These are phyloP conservation scores for Drosophila arizonae DNA, from an alignment of 1,140 invertebrate genomes.

Conservation along the genomic window DNA sequence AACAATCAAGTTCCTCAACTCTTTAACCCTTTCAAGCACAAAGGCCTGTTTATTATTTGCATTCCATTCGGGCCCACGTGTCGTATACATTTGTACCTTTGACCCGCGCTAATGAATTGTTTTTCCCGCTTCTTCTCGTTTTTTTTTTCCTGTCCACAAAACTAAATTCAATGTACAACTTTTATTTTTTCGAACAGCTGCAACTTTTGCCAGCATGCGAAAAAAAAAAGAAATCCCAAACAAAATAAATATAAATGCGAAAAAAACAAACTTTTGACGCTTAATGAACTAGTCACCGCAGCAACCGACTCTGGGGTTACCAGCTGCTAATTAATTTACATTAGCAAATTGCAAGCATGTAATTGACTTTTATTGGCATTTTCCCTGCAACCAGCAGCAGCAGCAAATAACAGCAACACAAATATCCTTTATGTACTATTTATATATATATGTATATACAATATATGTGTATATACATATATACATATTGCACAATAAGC, in stretches of 20 bases:
- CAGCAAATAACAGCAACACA: slow-evolving; percentile 17
- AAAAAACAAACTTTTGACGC: slow-evolving; percentile 42
- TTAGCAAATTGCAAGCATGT: slow-evolving; percentile 65
- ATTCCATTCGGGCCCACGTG: slow-evolving; percentile 44
- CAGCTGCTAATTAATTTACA: slow-evolving; percentile 67
- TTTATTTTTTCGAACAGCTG: slow-evolving; percentile 26
- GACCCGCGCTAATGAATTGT: slow-evolving; percentile 56
- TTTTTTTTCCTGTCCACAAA: slow-evolving; percentile 21
- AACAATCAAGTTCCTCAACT: slow-evolving; percentile 31
- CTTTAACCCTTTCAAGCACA: slow-evolving; percentile 61
- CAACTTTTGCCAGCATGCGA: slow-evolving; percentile 41
- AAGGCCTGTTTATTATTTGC: slow-evolving; percentile 53
- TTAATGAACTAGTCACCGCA: slow-evolving; percentile 62
- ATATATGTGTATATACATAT: slow-evolving; percentile 1
- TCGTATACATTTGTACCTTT: slow-evolving; percentile 38
- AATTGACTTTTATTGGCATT: slow-evolving; percentile 58
- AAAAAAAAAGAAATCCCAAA: slow-evolving; percentile 1
- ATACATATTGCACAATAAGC: neutral
- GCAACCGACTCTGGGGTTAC: slow-evolving; percentile 45
- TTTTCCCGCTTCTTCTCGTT: slow-evolving; percentile 13
- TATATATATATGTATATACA: neutral
- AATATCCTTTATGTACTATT: slow-evolving; percentile 24
- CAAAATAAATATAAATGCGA: neutral
- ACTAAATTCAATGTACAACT: slow-evolving; percentile 62
- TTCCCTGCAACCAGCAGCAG: slow-evolving; percentile 13